Percentiles rank a stretch among this genome's conserved stretches.
Conservation (phyloP, 2,113 vertebrate genomes). For the Salvelinus namaycush region DNA sequence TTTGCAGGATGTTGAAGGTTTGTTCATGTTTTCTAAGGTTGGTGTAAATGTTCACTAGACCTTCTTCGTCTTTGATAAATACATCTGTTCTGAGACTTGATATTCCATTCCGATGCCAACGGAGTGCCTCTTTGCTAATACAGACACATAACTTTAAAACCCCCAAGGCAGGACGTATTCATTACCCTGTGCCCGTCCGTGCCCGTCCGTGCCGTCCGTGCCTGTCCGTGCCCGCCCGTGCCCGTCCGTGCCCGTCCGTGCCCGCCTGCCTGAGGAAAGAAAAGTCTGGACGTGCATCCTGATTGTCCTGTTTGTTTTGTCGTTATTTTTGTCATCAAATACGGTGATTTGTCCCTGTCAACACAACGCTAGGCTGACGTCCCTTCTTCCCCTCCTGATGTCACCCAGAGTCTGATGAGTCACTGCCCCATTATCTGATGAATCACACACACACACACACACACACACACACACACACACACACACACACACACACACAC, state of each 20-base stretch:
- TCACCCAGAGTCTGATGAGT: slow-evolving; percentile 34
- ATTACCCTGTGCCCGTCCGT: neutral
- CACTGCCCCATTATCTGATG: slow-evolving; percentile 30
- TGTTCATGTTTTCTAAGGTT: too few species aligned
- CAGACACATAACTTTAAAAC: neutral
- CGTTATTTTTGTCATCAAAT: slow-evolving; percentile 46
- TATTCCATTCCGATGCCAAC: too few species aligned
- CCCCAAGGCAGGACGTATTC: neutral
- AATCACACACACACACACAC: neutral
- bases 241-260: neutral
- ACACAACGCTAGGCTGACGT: slow-evolving; percentile 7
- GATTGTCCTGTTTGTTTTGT: slow-evolving; percentile 13
- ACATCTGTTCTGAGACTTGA: too few species aligned
- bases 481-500: too few species aligned
- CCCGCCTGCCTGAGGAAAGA: neutral
- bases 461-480: too few species aligned
- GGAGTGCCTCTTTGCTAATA: too few species aligned
- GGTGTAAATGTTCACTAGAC: too few species aligned
- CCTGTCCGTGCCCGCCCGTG: neutral
- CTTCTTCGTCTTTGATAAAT: too few species aligned
- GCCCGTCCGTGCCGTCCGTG: neutral
- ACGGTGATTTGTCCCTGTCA: slow-evolving; percentile 34
- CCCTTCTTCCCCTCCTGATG: slow-evolving; percentile 28
- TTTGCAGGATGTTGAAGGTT: too few species aligned
- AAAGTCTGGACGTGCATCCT: neutral